A percentile compares a stretch with the other conserved stretches of the same genome.
These are phyloP conservation scores for Cheilosia vernalis DNA, from an alignment of 2,888 invertebrate genomes.

Conservation along the genomic window DNA sequence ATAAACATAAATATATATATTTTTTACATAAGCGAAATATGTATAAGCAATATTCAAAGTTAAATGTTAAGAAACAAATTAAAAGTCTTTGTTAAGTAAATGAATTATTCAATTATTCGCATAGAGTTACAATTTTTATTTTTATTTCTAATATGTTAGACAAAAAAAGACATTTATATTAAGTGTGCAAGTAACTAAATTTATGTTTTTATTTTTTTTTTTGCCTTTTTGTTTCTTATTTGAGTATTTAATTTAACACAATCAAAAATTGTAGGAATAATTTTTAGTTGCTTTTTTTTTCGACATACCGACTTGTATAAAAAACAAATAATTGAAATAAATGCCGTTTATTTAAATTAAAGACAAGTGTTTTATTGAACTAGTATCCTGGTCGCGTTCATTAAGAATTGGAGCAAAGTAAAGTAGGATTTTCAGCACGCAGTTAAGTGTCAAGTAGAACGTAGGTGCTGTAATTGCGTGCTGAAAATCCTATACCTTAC, in stretches of 20 bases:
- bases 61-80: conserved; percentile 1
- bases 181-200: not conserved
- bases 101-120: not conserved
- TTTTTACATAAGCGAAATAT: conserved; percentile 15
- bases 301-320: too few relatives aligned
- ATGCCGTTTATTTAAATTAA: too few relatives aligned
- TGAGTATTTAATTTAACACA: conserved; percentile 33
- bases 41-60: conserved; percentile 43
- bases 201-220: not conserved
- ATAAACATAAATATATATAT: not conserved
- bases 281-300: too few relatives aligned
- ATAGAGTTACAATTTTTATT: not conserved
- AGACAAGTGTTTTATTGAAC: too few relatives aligned
- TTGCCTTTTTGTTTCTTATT: conserved; percentile 17
- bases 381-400: too few relatives aligned
- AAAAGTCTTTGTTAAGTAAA: conserved; percentile 1
- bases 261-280: not conserved
- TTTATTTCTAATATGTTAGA: not conserved
- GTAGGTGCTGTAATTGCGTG: too few relatives aligned
- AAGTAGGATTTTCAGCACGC: too few relatives aligned
- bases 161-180: conserved; percentile 3
- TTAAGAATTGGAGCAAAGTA: too few relatives aligned
- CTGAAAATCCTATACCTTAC: too few relatives aligned
- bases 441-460: too few relatives aligned
- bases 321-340: too few relatives aligned